Conservation (phyloP, 2,888 invertebrate genomes). For the Netelia inedita region DNA sequence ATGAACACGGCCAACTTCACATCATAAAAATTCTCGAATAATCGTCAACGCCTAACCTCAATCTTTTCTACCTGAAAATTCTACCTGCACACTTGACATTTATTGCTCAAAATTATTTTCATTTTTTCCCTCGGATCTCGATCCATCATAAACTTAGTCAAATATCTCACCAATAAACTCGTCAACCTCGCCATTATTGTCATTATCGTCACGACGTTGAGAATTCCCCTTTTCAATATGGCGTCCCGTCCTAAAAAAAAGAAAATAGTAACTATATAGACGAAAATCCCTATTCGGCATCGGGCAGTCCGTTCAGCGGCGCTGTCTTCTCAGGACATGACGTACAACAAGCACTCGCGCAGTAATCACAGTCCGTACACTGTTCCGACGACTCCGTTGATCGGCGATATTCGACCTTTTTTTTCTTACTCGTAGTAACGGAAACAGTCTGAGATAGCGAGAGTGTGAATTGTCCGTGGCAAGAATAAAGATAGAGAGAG, state of each 20-base stretch:
- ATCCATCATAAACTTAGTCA: not conserved
- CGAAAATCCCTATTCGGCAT: conserved; percentile 65
- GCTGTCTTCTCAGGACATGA: conserved; percentile 76
- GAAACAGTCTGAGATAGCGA: conserved; percentile 17
- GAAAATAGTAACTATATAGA: conserved; percentile 47
- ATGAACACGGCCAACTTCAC: not conserved
- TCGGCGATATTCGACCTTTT: conserved; percentile 64
- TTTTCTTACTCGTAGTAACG: conserved; percentile 36
- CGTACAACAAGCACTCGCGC: conserved; percentile 77
- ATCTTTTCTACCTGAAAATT: not conserved
- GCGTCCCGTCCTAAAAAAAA: conserved; percentile 34
- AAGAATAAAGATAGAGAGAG: conserved; percentile 45
- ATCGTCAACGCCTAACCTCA: not conserved
- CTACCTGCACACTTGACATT: no score
- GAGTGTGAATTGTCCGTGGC: conserved; percentile 15
- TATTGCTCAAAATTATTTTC: no score
- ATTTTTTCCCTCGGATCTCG: no score
- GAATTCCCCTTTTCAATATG: conserved; percentile 40
- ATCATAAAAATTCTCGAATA: not conserved
- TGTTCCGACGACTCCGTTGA: conserved; percentile 76
- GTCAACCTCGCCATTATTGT: not conserved
- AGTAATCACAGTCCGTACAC: conserved; percentile 79
- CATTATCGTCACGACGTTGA: not conserved
- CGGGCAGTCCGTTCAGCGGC: conserved; percentile 69
- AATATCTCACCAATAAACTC: not conserved